Base-by-base conservation (phyloP, 2,113 vertebrate species). In the Sminthopsis crassicaudata region DNA sequence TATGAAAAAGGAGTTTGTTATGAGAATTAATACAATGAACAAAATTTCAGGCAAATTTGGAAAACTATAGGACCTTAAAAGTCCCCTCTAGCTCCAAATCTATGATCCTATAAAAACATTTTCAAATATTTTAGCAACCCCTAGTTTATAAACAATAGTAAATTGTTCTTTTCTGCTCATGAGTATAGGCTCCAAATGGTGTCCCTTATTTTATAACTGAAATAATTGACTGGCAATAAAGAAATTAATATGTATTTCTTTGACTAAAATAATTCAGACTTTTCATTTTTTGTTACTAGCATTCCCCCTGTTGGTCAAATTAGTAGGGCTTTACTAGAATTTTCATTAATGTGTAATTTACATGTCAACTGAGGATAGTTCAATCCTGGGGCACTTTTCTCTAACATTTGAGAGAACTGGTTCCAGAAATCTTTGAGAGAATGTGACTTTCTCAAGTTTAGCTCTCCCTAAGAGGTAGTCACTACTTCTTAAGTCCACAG, bases 1-100 rank as follows among this genome's bases (percentile, higher is more conserved):
- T 54, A 46, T 55, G 53, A 91, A 42, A 46, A 42, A 0, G 0
- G 91, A 60, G 54, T 90, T 46, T 42, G 6, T 42, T 23, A 84
- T 84, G 19, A 84, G 6, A 42, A 84, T 42, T 42, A 67, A 67
- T 67, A 16, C 12, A 67, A 6, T 67, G 14, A 67, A 67, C 30
- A 67, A 42, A 84, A 84, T 84, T 84, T 84, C n/a, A 84, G 2
- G 67, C 16, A 42, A 42, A 42, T 23, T 84, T 84, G 2, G 67
- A 84, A 84, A 84, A 42, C 19, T 22, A 42, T n/a, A 42, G 42
- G 67, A 84, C 42, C n/a, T 42, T 19, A 84, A 84, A 84, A n/a
- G n/a, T 42, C 6, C 16, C n/a, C n/a, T 84, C 36, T 84, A 42
- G 67, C n/a, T 42, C 67, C 22, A 84, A 42, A 42, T 42, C 6